These are phyloP conservation scores for Trochalopteron elliotii DNA, from an alignment of 2,113 vertebrate genomes.

Conservation along the genomic window DNA sequence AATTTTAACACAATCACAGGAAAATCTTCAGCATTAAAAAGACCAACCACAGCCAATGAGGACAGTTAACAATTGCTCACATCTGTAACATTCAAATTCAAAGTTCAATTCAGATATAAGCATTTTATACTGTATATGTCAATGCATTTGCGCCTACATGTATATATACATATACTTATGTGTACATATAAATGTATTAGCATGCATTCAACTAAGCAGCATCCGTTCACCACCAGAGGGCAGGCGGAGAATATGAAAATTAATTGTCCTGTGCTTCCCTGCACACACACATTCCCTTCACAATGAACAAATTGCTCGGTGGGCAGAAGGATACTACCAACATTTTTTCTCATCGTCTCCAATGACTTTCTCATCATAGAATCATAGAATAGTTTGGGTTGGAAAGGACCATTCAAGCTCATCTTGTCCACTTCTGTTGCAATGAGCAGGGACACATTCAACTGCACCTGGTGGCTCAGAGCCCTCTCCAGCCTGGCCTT, in stretches of 20 bases:
- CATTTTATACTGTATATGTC: neutral
- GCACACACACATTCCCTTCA: no score
- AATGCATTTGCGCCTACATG: no score
- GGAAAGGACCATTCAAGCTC: neutral
- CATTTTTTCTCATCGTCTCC: neutral
- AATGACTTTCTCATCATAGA: neutral
- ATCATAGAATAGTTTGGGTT: neutral
- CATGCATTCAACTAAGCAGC: neutral
- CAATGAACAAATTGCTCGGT: neutral
- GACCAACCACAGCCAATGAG: neutral
- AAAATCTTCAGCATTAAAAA: neutral
- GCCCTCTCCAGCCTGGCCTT: neutral
- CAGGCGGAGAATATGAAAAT: constrained; percentile 20
- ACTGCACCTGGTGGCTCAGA: neutral
- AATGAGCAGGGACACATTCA: neutral
- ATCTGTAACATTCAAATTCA: neutral
- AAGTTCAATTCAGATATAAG: neutral
- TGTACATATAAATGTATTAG: rapidly evolving
- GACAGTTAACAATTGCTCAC: neutral
- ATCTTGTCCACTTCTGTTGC: neutral
- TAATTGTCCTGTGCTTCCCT: neutral
- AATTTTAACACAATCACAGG: neutral
- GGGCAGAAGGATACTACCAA: neutral
- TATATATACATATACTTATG: neutral
- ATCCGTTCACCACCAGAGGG: constrained; percentile 49